phyloP scores from a whole-genome alignment of 1,140 invertebrate species.

The Lordiphosa clarofinis region DNA sequence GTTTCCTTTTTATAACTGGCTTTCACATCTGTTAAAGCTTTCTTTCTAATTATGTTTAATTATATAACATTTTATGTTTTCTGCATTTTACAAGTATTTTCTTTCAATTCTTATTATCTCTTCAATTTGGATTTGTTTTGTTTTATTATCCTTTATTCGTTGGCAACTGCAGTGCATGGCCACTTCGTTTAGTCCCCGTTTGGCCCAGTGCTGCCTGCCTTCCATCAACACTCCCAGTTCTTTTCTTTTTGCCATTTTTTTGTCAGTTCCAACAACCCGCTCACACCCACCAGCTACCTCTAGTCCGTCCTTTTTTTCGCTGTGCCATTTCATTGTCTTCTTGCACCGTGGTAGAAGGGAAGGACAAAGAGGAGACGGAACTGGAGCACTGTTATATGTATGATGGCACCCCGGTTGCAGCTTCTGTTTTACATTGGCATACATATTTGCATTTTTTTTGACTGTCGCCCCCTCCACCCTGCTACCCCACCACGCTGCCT shows the following conservation, averaged over 20 bases:
- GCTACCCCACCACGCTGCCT: constrained; percentile 8
- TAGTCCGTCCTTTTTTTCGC: constrained; percentile 25
- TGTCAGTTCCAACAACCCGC: constrained; percentile 23
- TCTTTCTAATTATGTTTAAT: constrained; percentile 19
- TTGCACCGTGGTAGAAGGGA: constrained; percentile 9
- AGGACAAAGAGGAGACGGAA: background rate
- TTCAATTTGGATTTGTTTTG: constrained; percentile 8
- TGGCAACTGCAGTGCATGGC: constrained; percentile 30
- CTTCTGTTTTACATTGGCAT: constrained; percentile 57
- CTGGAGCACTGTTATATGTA: constrained; percentile 41
- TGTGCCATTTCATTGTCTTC: constrained; percentile 49
- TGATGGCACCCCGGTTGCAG: constrained; percentile 30
- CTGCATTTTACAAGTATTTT: constrained; percentile 12
- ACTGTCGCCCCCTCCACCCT: constrained; percentile 14
- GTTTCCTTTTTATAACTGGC: background rate
- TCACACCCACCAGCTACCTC: background rate
- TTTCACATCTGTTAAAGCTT: constrained; percentile 10
- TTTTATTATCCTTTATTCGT: constrained; percentile 16
- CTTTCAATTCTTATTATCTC: constrained; percentile 21
- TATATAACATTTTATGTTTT: background rate
- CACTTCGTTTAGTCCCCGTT: constrained; percentile 24
- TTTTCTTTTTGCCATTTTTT: constrained; percentile 32
- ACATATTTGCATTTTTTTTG: constrained; percentile 58
- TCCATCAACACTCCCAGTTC: constrained; percentile 43
- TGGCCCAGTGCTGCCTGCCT: background rate